phyloP scores from a whole-genome alignment of 2,113 vertebrate genomes.

The Chaenogobius annularis region DNA sequence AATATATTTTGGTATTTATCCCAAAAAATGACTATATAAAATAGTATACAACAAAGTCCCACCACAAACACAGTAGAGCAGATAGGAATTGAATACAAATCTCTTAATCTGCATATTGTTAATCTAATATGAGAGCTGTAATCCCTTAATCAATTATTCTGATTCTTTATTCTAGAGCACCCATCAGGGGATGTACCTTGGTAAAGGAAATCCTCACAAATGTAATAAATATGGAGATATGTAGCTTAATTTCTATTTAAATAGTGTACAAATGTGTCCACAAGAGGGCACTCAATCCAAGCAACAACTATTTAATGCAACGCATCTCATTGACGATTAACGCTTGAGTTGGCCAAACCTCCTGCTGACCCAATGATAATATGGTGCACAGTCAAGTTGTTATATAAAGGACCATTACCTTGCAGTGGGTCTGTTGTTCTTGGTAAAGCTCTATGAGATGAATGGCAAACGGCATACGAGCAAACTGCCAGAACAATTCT shows the following conservation, averaged over 20 bases:
- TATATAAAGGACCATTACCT: slow-evolving; percentile 78
- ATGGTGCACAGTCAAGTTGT: neutral
- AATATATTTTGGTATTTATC: too few species aligned
- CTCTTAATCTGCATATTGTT: too few species aligned
- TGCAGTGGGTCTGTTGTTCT: slow-evolving; percentile 95
- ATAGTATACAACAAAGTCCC: too few species aligned
- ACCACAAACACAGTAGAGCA: too few species aligned
- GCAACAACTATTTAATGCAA: neutral
- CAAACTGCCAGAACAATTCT: slow-evolving; percentile 98
- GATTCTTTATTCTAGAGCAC: too few species aligned
- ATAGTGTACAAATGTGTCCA: slow-evolving; percentile 37
- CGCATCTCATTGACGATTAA: neutral
- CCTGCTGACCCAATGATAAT: neutral
- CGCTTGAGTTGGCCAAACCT: neutral
- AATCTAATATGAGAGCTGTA: too few species aligned
- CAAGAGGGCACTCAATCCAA: slow-evolving; percentile 56
- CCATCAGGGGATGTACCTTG: too few species aligned
- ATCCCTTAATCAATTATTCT: too few species aligned
- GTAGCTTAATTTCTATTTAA: neutral
- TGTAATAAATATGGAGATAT: too few species aligned
- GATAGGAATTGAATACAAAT: too few species aligned
- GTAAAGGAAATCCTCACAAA: too few species aligned
- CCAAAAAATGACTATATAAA: too few species aligned
- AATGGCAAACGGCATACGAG: slow-evolving; percentile 97
- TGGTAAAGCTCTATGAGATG: slow-evolving; percentile 94